Evolutionary conservation across 2,113 vertebrate genomes (phyloP).

Genomic region (Scortum barcoo): DNA sequence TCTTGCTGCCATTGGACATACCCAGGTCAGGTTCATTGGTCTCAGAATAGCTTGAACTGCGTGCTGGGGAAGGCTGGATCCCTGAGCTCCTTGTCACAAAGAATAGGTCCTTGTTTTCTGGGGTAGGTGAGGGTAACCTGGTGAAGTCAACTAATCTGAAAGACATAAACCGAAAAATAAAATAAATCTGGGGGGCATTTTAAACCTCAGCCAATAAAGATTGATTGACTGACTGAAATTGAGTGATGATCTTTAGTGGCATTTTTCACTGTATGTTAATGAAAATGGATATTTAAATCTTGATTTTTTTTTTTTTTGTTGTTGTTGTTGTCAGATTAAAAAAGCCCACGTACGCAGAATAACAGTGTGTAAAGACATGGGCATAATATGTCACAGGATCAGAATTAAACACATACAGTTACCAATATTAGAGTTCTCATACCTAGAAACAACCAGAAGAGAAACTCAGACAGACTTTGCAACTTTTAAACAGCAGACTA

Average conservation of each 20-base stretch:
- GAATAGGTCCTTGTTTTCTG: conserved; percentile 99
- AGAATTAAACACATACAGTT: not conserved
- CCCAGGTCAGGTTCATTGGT: conserved; percentile 95
- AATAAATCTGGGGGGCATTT: not conserved
- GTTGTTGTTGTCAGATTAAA: no score
- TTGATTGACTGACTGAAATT: no score
- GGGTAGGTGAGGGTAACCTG: conserved; percentile 97
- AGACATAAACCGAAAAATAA: conserved; percentile 39
- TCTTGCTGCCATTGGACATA: conserved; percentile 96
- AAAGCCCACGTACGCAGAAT: not conserved
- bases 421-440: not conserved
- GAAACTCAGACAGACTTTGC: not conserved
- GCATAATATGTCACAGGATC: not conserved
- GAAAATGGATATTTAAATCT: no score
- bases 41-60: conserved; percentile 98
- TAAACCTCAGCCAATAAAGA: not conserved
- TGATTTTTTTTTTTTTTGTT: no score
- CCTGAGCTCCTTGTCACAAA: conserved; percentile 97
- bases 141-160: conserved; percentile 98
- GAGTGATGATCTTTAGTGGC: not conserved
- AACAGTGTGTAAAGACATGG: not conserved
- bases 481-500: no score
- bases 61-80: conserved; percentile 95
- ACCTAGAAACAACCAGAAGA: not conserved
- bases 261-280: not conserved